A percentile compares a stretch with the other conserved stretches of the same genome.
These are phyloP conservation scores for Lycodopsis pacificus DNA, from an alignment of 2,797 vertebrate species.

Conservation along the genomic window DNA sequence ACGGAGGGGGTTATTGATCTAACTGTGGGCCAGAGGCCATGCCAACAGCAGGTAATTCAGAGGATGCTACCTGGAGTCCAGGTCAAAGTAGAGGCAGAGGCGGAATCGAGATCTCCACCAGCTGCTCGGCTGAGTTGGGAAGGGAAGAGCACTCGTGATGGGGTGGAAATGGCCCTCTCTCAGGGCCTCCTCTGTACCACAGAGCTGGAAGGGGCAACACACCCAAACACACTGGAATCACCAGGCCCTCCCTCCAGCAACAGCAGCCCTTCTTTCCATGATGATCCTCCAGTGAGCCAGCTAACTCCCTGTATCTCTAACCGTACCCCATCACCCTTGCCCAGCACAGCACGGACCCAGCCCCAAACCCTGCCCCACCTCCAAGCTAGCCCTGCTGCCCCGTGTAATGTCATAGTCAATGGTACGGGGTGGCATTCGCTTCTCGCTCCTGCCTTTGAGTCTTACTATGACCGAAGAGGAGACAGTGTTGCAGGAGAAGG, in stretches of 20 bases:
- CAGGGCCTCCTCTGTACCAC: conserved; percentile 50
- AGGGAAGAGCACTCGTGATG: conserved; percentile 73
- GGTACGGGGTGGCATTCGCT: conserved; percentile 85
- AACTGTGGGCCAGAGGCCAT: conserved; percentile 91
- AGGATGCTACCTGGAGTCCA: conserved; percentile 88
- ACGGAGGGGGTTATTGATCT: conserved; percentile 97
- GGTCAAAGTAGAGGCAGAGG: conserved; percentile 91
- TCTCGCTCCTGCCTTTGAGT: conserved; percentile 78
- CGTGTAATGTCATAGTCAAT: conserved; percentile 97
- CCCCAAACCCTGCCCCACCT: conserved; percentile 77
- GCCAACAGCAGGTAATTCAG: conserved; percentile 95
- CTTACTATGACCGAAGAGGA: conserved; percentile 75
- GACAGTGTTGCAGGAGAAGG: conserved; percentile 55
- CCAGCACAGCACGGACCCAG: conserved; percentile 68
- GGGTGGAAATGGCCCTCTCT: conserved; percentile 33
- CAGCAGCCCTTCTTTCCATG: conserved; percentile 83
- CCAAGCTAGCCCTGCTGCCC: conserved; percentile 85
- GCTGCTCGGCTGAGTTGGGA: conserved; percentile 81
- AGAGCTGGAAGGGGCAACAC: conserved; percentile 50
- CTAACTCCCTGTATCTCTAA: conserved; percentile 69
- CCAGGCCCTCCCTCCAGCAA: conserved; percentile 84
- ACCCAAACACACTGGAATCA: conserved; percentile 87
- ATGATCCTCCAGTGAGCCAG: conserved; percentile 67
- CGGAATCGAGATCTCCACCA: conserved; percentile 76
- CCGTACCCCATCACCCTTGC: conserved; percentile 76